Percentiles rank a stretch among this genome's conserved stretches.
Evolutionary conservation across 2,113 vertebrate genomes (phyloP).

Genomic region (Eretmochelys imbricata): DNA sequence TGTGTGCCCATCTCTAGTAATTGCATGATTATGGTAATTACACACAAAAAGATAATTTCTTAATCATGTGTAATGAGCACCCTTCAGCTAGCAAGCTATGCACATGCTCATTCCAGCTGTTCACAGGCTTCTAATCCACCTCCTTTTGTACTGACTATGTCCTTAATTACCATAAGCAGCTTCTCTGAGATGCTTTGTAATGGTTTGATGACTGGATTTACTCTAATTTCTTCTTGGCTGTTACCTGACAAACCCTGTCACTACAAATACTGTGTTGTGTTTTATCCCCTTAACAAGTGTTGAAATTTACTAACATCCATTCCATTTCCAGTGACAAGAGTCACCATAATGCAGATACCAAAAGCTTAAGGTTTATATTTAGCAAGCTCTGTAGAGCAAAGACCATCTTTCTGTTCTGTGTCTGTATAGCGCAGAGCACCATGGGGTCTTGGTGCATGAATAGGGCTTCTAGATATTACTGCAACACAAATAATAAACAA

Average conservation of each 20-base stretch:
- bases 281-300: neutral
- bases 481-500: neutral
- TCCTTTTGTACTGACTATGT: conserved; percentile 17
- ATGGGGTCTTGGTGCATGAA: neutral
- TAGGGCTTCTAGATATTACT: neutral
- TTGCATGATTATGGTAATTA: neutral
- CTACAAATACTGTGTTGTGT: neutral
- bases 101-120: fast-evolving
- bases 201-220: conserved; percentile 26
- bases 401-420: fast-evolving
- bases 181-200: conserved; percentile 27
- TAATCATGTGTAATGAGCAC: conserved; percentile 22
- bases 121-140: conserved; percentile 37
- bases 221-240: conserved; percentile 4
- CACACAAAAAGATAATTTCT: conserved; percentile 3
- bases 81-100: neutral
- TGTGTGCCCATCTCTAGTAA: neutral
- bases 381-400: neutral
- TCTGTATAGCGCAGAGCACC: neutral
- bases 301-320: neutral
- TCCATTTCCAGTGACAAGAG: neutral
- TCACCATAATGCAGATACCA: neutral
- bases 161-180: conserved; percentile 23
- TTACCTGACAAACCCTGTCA: fast-evolving
- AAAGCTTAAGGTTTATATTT: neutral